These are phyloP conservation scores for human DNA, from an alignment of 2,113 vertebrate genomes.

Conservation along the genomic window DNA sequence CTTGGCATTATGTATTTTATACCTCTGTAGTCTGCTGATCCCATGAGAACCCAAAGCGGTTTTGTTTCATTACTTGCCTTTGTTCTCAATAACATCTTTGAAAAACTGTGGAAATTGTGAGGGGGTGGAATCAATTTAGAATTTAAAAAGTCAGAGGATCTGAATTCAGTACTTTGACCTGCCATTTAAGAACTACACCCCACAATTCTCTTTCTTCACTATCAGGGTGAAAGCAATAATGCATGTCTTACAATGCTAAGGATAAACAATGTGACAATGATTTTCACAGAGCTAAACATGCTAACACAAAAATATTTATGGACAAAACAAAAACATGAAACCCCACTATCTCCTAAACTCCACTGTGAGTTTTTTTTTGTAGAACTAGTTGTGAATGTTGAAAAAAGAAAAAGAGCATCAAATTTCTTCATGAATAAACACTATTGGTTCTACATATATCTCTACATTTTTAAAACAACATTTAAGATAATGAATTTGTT, in stretches of 20 bases:
- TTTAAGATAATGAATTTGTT: not conserved
- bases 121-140: not conserved
- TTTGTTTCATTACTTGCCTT: not conserved
- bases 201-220: not conserved
- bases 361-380: not conserved
- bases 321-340: not conserved
- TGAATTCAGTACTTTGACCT: not conserved
- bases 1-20: not conserved
- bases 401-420: not conserved
- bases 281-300: not conserved
- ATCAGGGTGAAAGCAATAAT: not conserved
- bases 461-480: not conserved
- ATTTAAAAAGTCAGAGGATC: not conserved
- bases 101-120: not conserved
- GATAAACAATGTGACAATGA: not conserved
- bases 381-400: not conserved
- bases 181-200: not conserved
- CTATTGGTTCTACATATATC: not conserved
- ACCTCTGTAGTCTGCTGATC: not conserved
- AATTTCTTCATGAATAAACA: not conserved
- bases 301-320: not conserved
- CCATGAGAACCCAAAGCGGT: not conserved
- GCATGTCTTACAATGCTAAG: not conserved
- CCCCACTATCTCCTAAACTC: not conserved
- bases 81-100: not conserved